A percentile compares a stretch with the other conserved stretches of the same genome.
Evolutionary conservation across 2,888 invertebrate species (phyloP).

Genomic region (Euphydryas editha): DNA sequence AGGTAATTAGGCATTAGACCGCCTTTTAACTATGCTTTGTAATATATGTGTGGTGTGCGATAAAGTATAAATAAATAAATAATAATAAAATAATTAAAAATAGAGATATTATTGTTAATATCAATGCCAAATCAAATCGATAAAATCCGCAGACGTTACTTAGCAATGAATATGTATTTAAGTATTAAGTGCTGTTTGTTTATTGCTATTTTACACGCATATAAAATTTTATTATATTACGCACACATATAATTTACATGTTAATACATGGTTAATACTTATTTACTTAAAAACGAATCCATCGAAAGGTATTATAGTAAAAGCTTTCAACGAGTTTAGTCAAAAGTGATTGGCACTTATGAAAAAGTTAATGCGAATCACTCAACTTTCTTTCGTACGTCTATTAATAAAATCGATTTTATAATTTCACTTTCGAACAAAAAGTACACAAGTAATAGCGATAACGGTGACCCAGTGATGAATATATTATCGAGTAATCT

Average conservation of each 20-base stretch:
- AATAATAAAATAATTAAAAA: too few species aligned
- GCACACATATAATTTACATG: not conserved
- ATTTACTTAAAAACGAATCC: not conserved
- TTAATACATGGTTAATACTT: not conserved
- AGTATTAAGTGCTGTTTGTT: too few species aligned
- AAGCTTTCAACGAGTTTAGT: constrained; percentile 25
- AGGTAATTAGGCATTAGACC: too few species aligned
- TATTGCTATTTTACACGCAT: not conserved
- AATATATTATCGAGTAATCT: constrained; percentile 13
- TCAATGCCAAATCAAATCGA: too few species aligned
- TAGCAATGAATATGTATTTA: too few species aligned
- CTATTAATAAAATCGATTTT: constrained; percentile 30
- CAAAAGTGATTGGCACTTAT: constrained; percentile 24
- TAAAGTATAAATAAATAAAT: too few species aligned
- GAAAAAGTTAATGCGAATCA: constrained; percentile 27
- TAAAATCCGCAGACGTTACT: too few species aligned
- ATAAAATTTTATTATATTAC: not conserved
- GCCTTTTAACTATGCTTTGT: too few species aligned
- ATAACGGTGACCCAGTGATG: constrained; percentile 34
- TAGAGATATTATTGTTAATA: too few species aligned
- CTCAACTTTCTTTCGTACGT: constrained; percentile 32
- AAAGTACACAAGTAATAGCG: constrained; percentile 28
- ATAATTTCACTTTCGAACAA: constrained; percentile 38
- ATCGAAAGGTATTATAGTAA: constrained; percentile 9
- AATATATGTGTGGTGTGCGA: too few species aligned